phyloP scores from a whole-genome alignment of 2,888 invertebrate species.

The Drosophila cracens region DNA sequence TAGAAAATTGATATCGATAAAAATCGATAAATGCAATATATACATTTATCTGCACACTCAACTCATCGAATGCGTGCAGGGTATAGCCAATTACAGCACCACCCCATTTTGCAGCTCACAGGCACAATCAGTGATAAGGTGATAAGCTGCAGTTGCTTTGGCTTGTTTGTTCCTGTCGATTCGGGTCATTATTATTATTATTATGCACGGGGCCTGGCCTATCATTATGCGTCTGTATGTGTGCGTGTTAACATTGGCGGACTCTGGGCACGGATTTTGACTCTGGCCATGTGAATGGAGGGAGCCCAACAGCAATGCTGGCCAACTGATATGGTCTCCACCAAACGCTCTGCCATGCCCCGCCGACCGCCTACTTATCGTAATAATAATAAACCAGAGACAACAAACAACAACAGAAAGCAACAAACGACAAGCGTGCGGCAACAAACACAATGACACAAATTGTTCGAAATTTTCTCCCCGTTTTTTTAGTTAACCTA shows the following conservation, averaged over 20 bases:
- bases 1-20: not conserved
- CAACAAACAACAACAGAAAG: slow-evolving; percentile 1
- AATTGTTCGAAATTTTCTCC: not conserved
- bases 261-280: slow-evolving; percentile 3
- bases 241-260: slow-evolving; percentile 18
- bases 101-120: not conserved
- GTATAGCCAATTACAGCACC: not conserved
- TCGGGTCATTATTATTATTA: slow-evolving; percentile 31
- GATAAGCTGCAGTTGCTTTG: slow-evolving; percentile 50
- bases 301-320: not conserved
- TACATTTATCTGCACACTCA: not conserved
- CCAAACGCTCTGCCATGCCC: not conserved
- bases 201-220: slow-evolving; percentile 34
- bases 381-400: slow-evolving; percentile 27
- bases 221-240: slow-evolving; percentile 15
- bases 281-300: not conserved
- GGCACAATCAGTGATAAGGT: not conserved
- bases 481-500: not conserved
- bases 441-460: not conserved
- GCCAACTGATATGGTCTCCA: slow-evolving; percentile 27
- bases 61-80: not conserved
- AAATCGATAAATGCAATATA: not conserved
- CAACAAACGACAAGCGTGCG: not conserved
- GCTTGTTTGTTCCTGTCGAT: slow-evolving; percentile 19
- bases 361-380: slow-evolving; percentile 14